phyloP scores from a whole-genome alignment of 2,113 vertebrate species.

The Bungarus multicinctus region DNA sequence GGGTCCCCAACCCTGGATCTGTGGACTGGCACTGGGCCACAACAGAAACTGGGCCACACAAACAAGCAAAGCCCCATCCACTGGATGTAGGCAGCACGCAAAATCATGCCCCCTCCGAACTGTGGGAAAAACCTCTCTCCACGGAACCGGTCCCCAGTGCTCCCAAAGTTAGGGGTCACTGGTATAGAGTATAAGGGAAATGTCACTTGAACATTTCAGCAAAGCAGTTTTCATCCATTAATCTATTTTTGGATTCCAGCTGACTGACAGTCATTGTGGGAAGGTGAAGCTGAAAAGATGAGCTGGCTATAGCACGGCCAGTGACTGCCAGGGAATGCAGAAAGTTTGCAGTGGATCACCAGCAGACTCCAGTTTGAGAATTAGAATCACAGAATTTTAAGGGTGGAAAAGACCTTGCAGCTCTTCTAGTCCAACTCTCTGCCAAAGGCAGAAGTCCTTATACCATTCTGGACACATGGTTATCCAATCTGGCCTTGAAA shows the following conservation, averaged over 20 bases:
- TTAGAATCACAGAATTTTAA: background rate
- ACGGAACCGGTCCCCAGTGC: no score
- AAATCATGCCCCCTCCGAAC: no score
- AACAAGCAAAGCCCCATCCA: no score
- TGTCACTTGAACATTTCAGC: background rate
- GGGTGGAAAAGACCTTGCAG: background rate
- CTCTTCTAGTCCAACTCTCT: background rate
- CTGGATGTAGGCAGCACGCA: no score
- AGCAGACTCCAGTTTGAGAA: background rate
- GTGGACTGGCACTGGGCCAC: no score
- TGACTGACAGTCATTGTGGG: background rate
- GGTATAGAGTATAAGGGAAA: background rate
- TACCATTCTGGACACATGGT: background rate
- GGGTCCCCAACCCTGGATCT: no score
- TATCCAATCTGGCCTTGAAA: background rate
- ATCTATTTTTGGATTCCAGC: background rate
- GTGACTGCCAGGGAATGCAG: background rate
- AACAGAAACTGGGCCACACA: no score
- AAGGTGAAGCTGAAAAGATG: background rate
- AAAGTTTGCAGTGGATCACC: background rate
- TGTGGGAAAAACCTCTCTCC: no score
- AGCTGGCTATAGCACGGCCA: background rate
- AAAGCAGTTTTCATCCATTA: background rate
- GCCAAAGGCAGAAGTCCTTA: background rate
- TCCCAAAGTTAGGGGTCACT: no score